phyloP scores from a whole-genome alignment of 2,113 vertebrate genomes.

The Sarotherodon lohbergeri region DNA sequence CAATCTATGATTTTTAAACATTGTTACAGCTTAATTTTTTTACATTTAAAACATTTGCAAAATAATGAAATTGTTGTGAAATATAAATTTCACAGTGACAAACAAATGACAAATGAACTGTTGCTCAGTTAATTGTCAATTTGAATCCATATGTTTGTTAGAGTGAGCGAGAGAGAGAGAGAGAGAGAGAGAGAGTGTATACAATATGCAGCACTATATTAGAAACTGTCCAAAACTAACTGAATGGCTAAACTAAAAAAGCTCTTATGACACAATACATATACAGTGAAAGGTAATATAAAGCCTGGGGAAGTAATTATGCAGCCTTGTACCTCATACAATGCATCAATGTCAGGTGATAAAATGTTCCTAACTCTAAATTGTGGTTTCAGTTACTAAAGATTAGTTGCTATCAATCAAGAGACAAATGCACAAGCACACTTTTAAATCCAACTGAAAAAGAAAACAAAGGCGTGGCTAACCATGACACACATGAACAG shows the following conservation, averaged over 20 bases:
- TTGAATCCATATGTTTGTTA: background rate
- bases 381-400: background rate
- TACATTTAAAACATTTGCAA: background rate
- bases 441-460: background rate
- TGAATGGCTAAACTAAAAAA: background rate
- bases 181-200: background rate
- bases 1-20: background rate
- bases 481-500: background rate
- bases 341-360: background rate
- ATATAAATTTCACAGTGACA: background rate
- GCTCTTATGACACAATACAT: background rate
- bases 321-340: background rate
- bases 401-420: background rate
- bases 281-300: background rate
- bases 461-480: background rate
- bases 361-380: background rate
- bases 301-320: background rate
- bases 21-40: background rate
- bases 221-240: background rate
- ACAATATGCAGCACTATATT: background rate
- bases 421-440: background rate
- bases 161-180: background rate
- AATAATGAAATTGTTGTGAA: background rate
- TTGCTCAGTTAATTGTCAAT: background rate
- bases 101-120: background rate